Base-by-base conservation (phyloP, 2,113 vertebrate species). In the Loxodonta africana region DNA sequence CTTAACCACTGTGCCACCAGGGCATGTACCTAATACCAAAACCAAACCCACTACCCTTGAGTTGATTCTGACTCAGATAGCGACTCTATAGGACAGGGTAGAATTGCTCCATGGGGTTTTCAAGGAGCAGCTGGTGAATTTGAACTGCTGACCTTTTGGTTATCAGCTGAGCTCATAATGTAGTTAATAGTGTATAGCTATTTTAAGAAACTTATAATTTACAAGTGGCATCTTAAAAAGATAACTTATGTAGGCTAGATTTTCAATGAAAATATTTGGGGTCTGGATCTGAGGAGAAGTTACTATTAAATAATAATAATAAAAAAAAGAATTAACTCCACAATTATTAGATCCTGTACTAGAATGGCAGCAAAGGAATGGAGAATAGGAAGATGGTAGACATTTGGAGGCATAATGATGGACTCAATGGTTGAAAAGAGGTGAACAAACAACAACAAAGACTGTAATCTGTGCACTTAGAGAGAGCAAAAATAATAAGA, bases 181-280 rank as follows among this genome's bases (percentile, higher is more conserved):
- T 57, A 57, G 53, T 3, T 57, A 17, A 17, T 17, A 53, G 51
- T 57, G 23, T 25, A 41, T 53, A 23, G 20, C 69, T 62, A 78
- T 71, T 91, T 89, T 60, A 74, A 95, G 44, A 86, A 69, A 37
- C 48, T 62, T 88, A 9, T 17, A 73, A 12, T 8, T 48, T 44
- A 65, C 37, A 62, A 83, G 11, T 62, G 28, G 20, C 33, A 17
- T 71, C 67, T 91, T 93, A 28, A 48, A 95, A 44, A 82, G 14
- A 51, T 44, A 89, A 37, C 15, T 83, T n/a, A 77, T 44, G 44
- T 62, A 48, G 46, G 30, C n/a, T 81, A 63, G 20, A 92, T 62
- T 94, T 88, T 89, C 62, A 74, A 28, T 67, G 69, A 37, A 65
- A 73, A 78, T 91, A 46, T 76, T 93, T 77, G 81, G 60, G 57